phyloP scores from a whole-genome alignment of 2,888 invertebrate genomes.

The Nemoura dubitans region DNA sequence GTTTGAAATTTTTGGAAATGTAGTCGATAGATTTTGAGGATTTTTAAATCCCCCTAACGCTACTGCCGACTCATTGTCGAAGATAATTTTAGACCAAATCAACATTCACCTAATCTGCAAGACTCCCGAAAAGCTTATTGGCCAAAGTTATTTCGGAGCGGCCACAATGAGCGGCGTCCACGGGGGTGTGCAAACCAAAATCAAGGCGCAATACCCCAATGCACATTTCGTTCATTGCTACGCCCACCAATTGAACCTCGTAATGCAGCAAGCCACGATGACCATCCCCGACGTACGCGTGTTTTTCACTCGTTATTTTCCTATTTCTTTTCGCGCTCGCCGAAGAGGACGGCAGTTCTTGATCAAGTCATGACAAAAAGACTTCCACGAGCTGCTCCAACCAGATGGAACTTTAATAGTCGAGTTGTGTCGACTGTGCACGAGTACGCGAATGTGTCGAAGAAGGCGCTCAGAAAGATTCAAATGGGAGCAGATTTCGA shows the following conservation, averaged over 20 bases:
- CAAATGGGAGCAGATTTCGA: slow-evolving; percentile 46
- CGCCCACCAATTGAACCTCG: slow-evolving; percentile 52
- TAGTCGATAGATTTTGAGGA: slow-evolving; percentile 54
- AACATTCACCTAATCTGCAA: slow-evolving; percentile 42
- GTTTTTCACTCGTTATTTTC: slow-evolving; percentile 55
- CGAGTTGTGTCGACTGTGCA: slow-evolving; percentile 49
- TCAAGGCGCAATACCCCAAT: slow-evolving; percentile 52
- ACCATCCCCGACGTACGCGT: slow-evolving; percentile 53
- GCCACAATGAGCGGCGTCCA: slow-evolving; percentile 52
- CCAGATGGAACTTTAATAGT: slow-evolving; percentile 51
- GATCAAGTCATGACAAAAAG: slow-evolving; percentile 50
- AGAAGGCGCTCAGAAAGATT: slow-evolving; percentile 53
- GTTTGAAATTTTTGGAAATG: slow-evolving; percentile 53
- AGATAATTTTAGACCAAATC: slow-evolving; percentile 49
- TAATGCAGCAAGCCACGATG: slow-evolving; percentile 53
- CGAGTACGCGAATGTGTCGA: slow-evolving; percentile 51
- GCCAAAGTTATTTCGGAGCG: slow-evolving; percentile 55
- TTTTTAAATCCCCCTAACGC: slow-evolving; percentile 52
- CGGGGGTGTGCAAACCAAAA: slow-evolving; percentile 54
- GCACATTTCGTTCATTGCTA: slow-evolving; percentile 54
- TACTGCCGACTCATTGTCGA: slow-evolving; percentile 49
- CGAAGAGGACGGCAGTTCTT: slow-evolving; percentile 52
- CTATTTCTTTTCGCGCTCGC: slow-evolving; percentile 54
- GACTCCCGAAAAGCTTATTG: slow-evolving; percentile 52
- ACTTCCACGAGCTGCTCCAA: slow-evolving; percentile 47